These are phyloP conservation scores for Ectemnius lituratus DNA, from an alignment of 2,888 invertebrate genomes.

Conservation along the genomic window DNA sequence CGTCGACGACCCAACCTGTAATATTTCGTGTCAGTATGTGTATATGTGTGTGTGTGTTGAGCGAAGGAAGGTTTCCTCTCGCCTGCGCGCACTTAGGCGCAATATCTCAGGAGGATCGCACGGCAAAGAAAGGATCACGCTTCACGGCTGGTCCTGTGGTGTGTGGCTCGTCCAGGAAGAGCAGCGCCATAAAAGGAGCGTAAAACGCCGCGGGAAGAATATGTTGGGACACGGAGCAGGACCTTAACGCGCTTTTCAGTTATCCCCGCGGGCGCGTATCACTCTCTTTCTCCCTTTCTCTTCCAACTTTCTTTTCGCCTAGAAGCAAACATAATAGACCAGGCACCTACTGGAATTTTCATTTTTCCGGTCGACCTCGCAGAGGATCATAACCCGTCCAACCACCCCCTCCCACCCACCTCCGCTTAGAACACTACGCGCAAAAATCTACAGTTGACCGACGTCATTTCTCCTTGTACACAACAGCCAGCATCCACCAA, in stretches of 20 bases:
- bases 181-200: constrained; percentile 59
- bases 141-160: constrained; percentile 35
- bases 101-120: constrained; percentile 33
- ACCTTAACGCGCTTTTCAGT: constrained; percentile 60
- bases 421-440: constrained; percentile 37
- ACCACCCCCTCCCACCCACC: constrained; percentile 13
- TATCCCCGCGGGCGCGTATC: constrained; percentile 46
- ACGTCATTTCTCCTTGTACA: constrained; percentile 42
- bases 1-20: constrained; percentile 3
- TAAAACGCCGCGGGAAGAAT: constrained; percentile 57
- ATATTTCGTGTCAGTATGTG: constrained; percentile 16
- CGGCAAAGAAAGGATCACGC: constrained; percentile 39
- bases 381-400: constrained; percentile 67
- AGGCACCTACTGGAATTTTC: constrained; percentile 69
- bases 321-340: constrained; percentile 64
- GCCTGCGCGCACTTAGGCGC: constrained; percentile 14
- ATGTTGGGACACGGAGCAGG: constrained; percentile 52
- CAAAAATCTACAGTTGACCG: constrained; percentile 64
- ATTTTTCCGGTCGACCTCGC: constrained; percentile 72
- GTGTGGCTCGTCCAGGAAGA: constrained; percentile 34
- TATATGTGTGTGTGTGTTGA: constrained; percentile 2
- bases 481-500: constrained; percentile 24
- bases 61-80: constrained; percentile 15
- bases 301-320: constrained; percentile 15
- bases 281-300: constrained; percentile 26